Evolutionary conservation across 1,140 invertebrate species (phyloP).

Genomic region (Ylistrum balloti): DNA sequence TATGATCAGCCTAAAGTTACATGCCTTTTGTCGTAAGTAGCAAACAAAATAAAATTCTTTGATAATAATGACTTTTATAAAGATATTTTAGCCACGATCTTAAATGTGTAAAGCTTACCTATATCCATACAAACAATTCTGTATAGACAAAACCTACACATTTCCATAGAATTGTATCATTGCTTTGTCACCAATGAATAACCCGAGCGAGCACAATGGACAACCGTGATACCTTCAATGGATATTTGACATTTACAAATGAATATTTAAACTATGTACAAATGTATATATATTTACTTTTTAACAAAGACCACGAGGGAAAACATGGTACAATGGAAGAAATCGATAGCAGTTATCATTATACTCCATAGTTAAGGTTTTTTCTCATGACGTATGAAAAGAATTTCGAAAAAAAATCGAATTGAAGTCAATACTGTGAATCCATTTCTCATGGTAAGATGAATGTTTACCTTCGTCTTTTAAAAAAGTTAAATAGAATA

Average conservation of each 20-base stretch:
- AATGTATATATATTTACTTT: conserved; percentile 23
- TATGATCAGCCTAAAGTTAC: no score
- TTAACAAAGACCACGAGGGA: background rate
- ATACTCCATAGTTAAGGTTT: background rate
- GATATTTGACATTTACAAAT: conserved; percentile 16
- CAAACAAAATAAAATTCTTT: no score
- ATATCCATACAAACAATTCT: background rate
- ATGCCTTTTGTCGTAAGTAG: no score
- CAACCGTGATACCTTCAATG: background rate
- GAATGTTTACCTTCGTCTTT: no score
- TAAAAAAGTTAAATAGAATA: no score
- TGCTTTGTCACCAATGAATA: background rate
- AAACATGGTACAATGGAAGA: background rate
- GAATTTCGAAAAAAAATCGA: no score
- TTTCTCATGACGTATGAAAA: background rate
- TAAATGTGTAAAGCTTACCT: background rate
- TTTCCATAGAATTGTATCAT: background rate
- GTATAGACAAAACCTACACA: background rate
- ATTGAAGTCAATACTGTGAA: no score
- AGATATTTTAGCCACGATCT: no score
- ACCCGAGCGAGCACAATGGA: background rate
- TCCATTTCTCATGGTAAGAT: no score
- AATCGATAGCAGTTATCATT: background rate
- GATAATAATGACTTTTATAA: no score
- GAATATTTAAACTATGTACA: conserved; percentile 22